A percentile compares a stretch with the other conserved stretches of the same genome.
Conservation (phyloP, 2,888 invertebrate genomes). For the Ormyrus nitidulus region DNA sequence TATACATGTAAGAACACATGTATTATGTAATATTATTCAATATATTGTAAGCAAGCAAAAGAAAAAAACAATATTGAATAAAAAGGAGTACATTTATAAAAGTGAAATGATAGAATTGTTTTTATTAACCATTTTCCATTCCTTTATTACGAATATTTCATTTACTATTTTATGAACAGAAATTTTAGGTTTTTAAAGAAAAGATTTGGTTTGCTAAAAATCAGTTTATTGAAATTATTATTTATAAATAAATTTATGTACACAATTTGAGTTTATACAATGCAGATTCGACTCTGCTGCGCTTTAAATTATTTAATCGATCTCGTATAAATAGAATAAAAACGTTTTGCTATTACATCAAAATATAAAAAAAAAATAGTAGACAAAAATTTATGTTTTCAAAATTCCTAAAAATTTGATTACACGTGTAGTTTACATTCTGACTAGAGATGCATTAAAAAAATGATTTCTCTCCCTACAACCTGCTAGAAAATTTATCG, state of each 20-base stretch:
- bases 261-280: slow-evolving; percentile 46
- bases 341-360: background rate
- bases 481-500: slow-evolving; percentile 18
- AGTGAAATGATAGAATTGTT: slow-evolving; percentile 8
- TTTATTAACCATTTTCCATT: background rate
- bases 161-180: background rate
- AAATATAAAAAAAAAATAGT: background rate
- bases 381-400: slow-evolving; percentile 5
- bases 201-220: slow-evolving; percentile 11
- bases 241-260: slow-evolving; percentile 50
- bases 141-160: background rate
- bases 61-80: slow-evolving; percentile 56
- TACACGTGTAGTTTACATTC: slow-evolving; percentile 27
- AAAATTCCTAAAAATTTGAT: slow-evolving; percentile 16
- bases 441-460: slow-evolving; percentile 52
- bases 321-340: background rate
- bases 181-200: background rate
- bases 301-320: slow-evolving; percentile 14
- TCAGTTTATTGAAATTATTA: slow-evolving; percentile 43
- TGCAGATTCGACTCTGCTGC: slow-evolving; percentile 20
- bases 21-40: slow-evolving; percentile 45
- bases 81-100: slow-evolving; percentile 58
- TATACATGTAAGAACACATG: slow-evolving; percentile 50
- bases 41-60: slow-evolving; percentile 18
- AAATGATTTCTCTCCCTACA: slow-evolving; percentile 32